Evolutionary conservation across 2,797 vertebrate species (phyloP).

Genomic region (Leptoclinus maculatus): DNA sequence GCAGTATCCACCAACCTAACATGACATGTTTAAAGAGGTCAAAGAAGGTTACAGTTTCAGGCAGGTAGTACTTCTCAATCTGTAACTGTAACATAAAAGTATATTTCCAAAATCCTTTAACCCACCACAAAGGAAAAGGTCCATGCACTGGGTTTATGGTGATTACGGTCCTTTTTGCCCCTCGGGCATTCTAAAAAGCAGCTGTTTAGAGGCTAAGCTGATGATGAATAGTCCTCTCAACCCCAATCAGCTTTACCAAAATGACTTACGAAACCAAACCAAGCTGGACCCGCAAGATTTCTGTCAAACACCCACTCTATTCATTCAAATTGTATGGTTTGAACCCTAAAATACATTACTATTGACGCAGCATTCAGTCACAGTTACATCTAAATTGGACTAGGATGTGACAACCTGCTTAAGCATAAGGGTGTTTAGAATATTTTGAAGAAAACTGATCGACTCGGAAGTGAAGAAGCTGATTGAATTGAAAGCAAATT

Average conservation of each 20-base stretch:
- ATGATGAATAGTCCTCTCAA: slow-evolving; percentile 37
- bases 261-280: slow-evolving; percentile 12
- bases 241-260: slow-evolving; percentile 26
- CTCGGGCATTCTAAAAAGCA: slow-evolving; percentile 7
- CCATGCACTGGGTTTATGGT: neutral
- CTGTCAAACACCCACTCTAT: slow-evolving; percentile 29
- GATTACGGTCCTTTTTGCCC: slow-evolving; percentile 1
- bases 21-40: neutral
- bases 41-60: neutral
- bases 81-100: neutral
- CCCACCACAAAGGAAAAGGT: neutral
- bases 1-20: neutral
- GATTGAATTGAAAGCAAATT: slow-evolving; percentile 62
- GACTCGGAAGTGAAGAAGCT: slow-evolving; percentile 30
- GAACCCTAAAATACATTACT: slow-evolving; percentile 27
- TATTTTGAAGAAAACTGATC: slow-evolving; percentile 29
- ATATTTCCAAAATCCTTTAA: slow-evolving; percentile 12
- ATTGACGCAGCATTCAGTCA: slow-evolving; percentile 42
- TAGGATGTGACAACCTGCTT: slow-evolving; percentile 47
- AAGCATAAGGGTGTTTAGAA: slow-evolving; percentile 25
- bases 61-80: neutral
- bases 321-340: slow-evolving; percentile 31
- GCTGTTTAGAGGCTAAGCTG: slow-evolving; percentile 12
- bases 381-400: slow-evolving; percentile 38
- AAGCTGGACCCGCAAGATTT: slow-evolving; percentile 13